A percentile compares a stretch with the other conserved stretches of the same genome.
phyloP scores from a whole-genome alignment of 2,113 vertebrate species.

The Steatornis caripensis region DNA sequence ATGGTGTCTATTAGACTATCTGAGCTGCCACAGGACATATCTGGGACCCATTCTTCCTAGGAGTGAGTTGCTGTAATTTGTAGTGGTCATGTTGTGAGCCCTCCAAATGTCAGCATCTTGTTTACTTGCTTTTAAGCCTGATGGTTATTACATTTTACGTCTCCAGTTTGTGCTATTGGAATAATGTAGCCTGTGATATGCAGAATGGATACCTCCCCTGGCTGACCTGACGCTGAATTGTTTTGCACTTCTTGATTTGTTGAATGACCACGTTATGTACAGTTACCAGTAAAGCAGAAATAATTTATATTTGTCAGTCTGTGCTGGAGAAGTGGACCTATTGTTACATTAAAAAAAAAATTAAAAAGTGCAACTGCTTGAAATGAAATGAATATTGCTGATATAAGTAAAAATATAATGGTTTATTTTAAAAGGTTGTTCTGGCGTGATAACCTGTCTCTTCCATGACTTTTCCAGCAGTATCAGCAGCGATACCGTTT shows the following conservation, averaged over 20 bases:
- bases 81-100: neutral
- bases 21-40: neutral
- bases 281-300: rapidly evolving
- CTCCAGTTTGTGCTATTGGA: neutral
- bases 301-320: neutral
- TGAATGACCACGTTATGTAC: neutral
- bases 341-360: neutral
- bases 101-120: conserved; percentile 2
- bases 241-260: neutral
- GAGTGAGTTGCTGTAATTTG: neutral
- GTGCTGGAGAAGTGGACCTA: neutral
- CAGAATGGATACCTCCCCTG: neutral
- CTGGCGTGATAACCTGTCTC: neutral
- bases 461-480: neutral
- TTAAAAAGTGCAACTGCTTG: neutral
- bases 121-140: conserved; percentile 1
- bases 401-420: neutral
- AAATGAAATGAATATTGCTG: neutral
- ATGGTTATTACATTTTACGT: neutral
- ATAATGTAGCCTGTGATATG: neutral
- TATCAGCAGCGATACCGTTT: neutral
- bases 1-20: neutral
- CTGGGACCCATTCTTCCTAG: neutral
- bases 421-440: neutral
- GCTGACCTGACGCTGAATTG: neutral